Base-by-base conservation (phyloP, 2,888 invertebrate species). In the Ectemnius cavifrons region DNA sequence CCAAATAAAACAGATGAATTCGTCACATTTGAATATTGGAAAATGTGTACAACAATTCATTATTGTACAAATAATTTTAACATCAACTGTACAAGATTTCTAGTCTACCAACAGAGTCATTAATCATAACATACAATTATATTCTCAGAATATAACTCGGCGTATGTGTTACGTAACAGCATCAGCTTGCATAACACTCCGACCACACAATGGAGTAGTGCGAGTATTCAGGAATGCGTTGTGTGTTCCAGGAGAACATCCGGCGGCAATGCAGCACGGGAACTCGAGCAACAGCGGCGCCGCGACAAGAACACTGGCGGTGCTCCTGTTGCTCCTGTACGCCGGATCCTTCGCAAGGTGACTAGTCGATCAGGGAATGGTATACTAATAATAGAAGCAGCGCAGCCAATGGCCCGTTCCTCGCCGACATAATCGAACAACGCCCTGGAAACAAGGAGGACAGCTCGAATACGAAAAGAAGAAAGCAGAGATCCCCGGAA, bases 251-350 rank as follows among this genome's bases (percentile, higher is more conserved):
- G 92, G 92, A 59, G 92, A 92, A 83, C 92, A 92, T 86, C 92
- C 92, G 37, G 92, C 92, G 28, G 92, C 92, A 61, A 92, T 92
- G 92, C 92, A 92, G 80, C 92, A 92, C 81, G 92, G 92, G 18
- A 92, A 92, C 80, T 91, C 90, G 75, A 91, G 91, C 85, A 91
- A 91, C 80, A 89, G 89, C 85, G 85, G 88, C 70, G 89, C 89
- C 8, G 88, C 89, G 37, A 90, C 89, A 69, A 84, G 89, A 58
- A 90, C 89, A 3, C 83, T 90, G 23, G 90, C 90, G 28, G 84
- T 90, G 63, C 86, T 90, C 45, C 84, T 89, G 71, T 78, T 90
- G 72, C 83, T 90, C 37, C 77, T 90, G 67, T 88, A 90, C 77
- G 89, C 89, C 52, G 89, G 88, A 18, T 89, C 88, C 27, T 89